These are phyloP conservation scores for Meriones unguiculatus DNA, from an alignment of 2,113 vertebrate species.

Conservation along the genomic window DNA sequence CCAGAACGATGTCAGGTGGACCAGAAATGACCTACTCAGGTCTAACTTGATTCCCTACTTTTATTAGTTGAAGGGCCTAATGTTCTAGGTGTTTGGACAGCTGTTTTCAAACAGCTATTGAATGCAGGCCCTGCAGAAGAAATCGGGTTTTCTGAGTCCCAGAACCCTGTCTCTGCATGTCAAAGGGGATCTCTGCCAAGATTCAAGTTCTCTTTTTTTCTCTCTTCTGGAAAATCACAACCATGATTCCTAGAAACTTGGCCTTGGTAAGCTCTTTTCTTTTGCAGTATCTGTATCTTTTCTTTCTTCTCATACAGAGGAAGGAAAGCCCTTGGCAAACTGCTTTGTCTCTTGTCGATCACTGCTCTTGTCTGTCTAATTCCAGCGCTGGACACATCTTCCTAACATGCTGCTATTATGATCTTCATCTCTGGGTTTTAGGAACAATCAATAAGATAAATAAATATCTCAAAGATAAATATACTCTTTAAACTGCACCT, in stretches of 20 bases:
- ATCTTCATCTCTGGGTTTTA: background rate
- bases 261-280: background rate
- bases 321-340: background rate
- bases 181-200: background rate
- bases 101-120: background rate
- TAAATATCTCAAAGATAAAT: constrained; percentile 32
- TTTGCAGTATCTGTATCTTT: background rate
- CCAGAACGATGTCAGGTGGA: background rate
- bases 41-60: background rate
- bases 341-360: background rate
- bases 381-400: background rate
- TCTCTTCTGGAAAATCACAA: background rate
- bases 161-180: background rate
- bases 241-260: background rate
- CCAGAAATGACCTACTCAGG: background rate
- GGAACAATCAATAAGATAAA: background rate
- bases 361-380: background rate
- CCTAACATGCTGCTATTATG: background rate
- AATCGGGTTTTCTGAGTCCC: background rate
- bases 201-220: background rate
- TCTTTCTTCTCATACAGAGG: background rate
- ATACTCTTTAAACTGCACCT: background rate
- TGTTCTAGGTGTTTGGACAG: background rate
- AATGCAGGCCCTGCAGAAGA: background rate
- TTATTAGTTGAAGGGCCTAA: background rate